Base-by-base conservation (phyloP, 2,113 vertebrate species). In the Melanocharis versteri region DNA sequence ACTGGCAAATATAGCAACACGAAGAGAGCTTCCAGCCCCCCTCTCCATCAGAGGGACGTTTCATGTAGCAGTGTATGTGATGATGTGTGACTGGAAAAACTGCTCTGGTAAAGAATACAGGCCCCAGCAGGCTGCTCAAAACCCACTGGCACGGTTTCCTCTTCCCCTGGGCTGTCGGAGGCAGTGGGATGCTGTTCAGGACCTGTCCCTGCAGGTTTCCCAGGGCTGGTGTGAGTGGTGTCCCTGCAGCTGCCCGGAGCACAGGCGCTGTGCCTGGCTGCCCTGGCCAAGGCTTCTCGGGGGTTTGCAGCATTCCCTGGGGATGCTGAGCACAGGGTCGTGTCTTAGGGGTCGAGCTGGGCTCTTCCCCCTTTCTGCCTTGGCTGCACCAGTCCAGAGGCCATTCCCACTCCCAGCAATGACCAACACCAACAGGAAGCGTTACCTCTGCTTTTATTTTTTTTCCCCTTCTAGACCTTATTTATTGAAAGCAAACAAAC, bases 121-220 rank as follows among this genome's bases (percentile, higher is more conserved):
- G 6, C 14, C 71, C 37, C 44, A 30, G 40, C 17, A 61, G 83
- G 28, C 42, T 39, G 40, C 57, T 62, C 66, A 8, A 30, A 79
- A 20, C 5, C 33, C 26, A 1, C 21, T 4, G 28, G 61, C 15
- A 3, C n/a, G n/a, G 8, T 8, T 33, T 4, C 35, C 33, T 50
- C 13, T 17, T 48, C 18, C 44, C 27, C 42, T 23, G 69, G 48
- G 56, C 39, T 45, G 9, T 28, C n/a, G 17, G 15, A 62, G 98
- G 98, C 37, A 95, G 98, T 66, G 97, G 58, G 13, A 97, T 5
- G 93, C 93, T 35, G 97, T 98, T 82, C 84, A 35, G 70, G 96
- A 96, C 1, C 0, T 6, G 20, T 26, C 54, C 37, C 6, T n/a
- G 62, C 13, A 23, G n/a, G 33, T 26, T 2, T 26, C 15, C 57